Conservation (phyloP, 1,140 invertebrate species). For the Sminthurides bifidus region DNA sequence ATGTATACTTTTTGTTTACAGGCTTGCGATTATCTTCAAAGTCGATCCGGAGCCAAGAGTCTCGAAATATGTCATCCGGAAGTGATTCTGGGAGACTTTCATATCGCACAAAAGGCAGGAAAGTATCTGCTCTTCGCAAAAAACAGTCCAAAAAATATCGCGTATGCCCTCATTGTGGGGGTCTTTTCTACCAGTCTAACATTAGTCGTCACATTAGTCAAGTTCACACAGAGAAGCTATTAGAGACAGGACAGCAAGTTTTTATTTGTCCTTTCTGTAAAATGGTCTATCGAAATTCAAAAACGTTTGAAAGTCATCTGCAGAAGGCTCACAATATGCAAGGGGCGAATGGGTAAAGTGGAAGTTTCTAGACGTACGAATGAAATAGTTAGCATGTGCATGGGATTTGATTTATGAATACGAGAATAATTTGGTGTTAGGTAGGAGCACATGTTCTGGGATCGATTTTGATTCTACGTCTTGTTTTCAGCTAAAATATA, state of each 20-base stretch:
- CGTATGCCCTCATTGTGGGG: slow-evolving; percentile 20
- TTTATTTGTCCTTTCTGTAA: slow-evolving; percentile 16
- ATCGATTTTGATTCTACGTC: not conserved
- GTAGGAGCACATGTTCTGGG: not conserved
- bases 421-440: not conserved
- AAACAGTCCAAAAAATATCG: slow-evolving; percentile 13
- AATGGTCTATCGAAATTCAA: slow-evolving; percentile 10
- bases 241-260: slow-evolving; percentile 8
- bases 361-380: not conserved
- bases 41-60: too few relatives aligned
- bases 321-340: slow-evolving; percentile 1
- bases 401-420: not conserved
- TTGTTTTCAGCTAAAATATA: not conserved
- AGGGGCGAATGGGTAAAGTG: too few relatives aligned
- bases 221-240: slow-evolving; percentile 14
- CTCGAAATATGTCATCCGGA: too few relatives aligned
- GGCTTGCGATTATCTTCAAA: too few relatives aligned
- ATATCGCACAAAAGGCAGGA: too few relatives aligned
- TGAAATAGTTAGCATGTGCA: not conserved
- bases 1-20: too few relatives aligned
- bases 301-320: slow-evolving; percentile 10
- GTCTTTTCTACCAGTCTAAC: slow-evolving; percentile 21
- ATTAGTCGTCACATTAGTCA: slow-evolving; percentile 21
- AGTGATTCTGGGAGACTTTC: too few relatives aligned
- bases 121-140: too few relatives aligned